phyloP scores from a whole-genome alignment of 2,113 vertebrate genomes.

The Trogon melanurus region DNA sequence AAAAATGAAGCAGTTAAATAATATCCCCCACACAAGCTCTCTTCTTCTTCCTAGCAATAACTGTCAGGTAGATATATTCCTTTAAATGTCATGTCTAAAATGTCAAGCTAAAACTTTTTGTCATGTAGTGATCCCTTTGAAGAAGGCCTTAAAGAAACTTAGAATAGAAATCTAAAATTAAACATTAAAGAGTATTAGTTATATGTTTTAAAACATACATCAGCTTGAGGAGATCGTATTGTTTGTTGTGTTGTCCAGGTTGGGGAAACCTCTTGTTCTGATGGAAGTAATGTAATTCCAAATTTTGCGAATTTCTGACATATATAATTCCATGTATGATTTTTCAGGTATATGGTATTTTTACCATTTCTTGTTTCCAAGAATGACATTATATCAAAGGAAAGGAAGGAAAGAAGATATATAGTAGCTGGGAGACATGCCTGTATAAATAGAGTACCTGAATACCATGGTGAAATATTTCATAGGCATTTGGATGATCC shows the following conservation, averaged over 20 bases:
- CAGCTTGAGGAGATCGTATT: background rate
- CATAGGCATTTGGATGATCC: background rate
- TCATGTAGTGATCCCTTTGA: background rate
- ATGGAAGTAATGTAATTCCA: background rate
- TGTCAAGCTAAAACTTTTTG: slow-evolving; percentile 11
- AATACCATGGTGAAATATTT: background rate
- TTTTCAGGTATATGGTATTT: background rate
- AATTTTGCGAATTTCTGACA: background rate
- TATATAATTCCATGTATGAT: too few relatives aligned
- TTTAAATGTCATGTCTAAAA: slow-evolving; percentile 63
- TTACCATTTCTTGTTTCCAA: background rate
- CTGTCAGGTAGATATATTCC: slow-evolving; percentile 15
- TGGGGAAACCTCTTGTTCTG: background rate
- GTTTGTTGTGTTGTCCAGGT: background rate
- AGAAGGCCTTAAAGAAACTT: background rate
- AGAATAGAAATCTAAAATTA: background rate
- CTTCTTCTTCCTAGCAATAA: background rate
- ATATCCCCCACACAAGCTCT: background rate
- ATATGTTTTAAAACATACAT: background rate
- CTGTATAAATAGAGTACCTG: background rate
- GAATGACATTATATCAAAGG: background rate
- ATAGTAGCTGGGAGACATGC: background rate
- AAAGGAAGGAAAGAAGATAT: background rate
- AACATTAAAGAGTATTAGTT: background rate
- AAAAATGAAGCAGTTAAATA: slow-evolving; percentile 20